A percentile compares a stretch with the other conserved stretches of the same genome.
phyloP scores from a whole-genome alignment of 2,797 vertebrate genomes.

The Fratercula arctica region DNA sequence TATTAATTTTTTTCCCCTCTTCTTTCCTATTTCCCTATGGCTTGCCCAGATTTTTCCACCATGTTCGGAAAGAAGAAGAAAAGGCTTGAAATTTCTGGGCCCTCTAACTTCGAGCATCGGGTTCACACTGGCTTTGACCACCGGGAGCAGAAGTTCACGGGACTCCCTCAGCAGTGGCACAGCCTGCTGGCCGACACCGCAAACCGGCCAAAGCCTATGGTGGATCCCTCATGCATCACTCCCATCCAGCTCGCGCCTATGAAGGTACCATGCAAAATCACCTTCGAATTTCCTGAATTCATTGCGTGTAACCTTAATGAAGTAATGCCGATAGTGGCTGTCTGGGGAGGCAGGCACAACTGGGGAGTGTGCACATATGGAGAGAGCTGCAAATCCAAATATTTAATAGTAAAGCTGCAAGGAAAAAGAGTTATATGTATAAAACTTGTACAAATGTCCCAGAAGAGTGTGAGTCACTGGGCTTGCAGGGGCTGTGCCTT shows the following conservation, averaged over 20 bases:
- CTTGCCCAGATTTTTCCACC: constrained; percentile 86
- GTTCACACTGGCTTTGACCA: constrained; percentile 98
- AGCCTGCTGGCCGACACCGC: constrained; percentile 96
- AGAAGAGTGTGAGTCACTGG: not conserved
- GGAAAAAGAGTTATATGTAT: not conserved
- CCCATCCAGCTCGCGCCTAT: constrained; percentile 97
- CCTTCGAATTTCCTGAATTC: not conserved
- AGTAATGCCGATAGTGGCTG: not conserved
- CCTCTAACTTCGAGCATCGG: constrained; percentile 97
- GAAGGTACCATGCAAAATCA: constrained; percentile 83
- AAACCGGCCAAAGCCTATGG: constrained; percentile 97
- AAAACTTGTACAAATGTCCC: not conserved
- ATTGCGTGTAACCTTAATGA: not conserved
- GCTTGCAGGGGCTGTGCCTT: not conserved
- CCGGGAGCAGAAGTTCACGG: constrained; percentile 94
- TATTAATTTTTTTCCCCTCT: not conserved
- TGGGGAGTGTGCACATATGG: not conserved
- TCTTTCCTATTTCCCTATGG: not conserved
- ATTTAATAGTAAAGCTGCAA: not conserved
- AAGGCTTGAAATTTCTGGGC: constrained; percentile 96
- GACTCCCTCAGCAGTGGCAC: constrained; percentile 97
- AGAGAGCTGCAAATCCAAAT: not conserved
- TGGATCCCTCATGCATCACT: constrained; percentile 98
- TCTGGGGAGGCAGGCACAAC: accelerated
- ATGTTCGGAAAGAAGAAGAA: constrained; percentile 99